A percentile compares a stretch with the other conserved stretches of the same genome.
These are phyloP conservation scores for Mycetomoellerius zeteki DNA, from an alignment of 1,140 invertebrate species.

Conservation along the genomic window DNA sequence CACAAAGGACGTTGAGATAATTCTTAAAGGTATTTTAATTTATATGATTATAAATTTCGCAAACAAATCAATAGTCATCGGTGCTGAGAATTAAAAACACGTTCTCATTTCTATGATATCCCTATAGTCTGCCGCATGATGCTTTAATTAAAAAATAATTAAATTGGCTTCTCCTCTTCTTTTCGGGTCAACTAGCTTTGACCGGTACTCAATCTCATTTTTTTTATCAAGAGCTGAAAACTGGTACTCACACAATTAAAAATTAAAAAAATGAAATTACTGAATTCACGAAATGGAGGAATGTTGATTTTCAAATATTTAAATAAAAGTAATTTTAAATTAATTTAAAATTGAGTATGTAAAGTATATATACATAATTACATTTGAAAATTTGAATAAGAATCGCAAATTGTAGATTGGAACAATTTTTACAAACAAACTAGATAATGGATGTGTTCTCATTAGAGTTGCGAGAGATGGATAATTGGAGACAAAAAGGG, in stretches of 20 bases:
- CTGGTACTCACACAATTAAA: background rate
- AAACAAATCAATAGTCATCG: conserved; percentile 20
- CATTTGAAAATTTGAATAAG: background rate
- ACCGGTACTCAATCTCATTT: background rate
- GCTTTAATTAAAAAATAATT: conserved; percentile 57
- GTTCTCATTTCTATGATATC: conserved; percentile 2
- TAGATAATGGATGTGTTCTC: background rate
- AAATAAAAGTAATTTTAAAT: background rate
- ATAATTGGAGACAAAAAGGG: conserved; percentile 7
- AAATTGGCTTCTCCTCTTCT: conserved; percentile 23
- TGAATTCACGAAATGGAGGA: background rate
- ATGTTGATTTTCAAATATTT: background rate
- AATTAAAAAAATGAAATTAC: conserved; percentile 1
- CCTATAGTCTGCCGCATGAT: background rate
- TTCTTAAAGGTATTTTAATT: background rate
- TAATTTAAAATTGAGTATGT: background rate
- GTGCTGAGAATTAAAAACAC: conserved; percentile 9
- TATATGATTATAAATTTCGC: conserved; percentile 2
- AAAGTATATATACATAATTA: background rate
- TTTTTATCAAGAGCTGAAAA: background rate
- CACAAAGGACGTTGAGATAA: background rate
- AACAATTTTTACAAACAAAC: conserved; percentile 18
- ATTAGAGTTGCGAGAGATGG: background rate
- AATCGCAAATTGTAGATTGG: background rate
- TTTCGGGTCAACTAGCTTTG: conserved; percentile 35